Conservation (phyloP, 2,888 invertebrate species). For the Cotesia congregata region DNA sequence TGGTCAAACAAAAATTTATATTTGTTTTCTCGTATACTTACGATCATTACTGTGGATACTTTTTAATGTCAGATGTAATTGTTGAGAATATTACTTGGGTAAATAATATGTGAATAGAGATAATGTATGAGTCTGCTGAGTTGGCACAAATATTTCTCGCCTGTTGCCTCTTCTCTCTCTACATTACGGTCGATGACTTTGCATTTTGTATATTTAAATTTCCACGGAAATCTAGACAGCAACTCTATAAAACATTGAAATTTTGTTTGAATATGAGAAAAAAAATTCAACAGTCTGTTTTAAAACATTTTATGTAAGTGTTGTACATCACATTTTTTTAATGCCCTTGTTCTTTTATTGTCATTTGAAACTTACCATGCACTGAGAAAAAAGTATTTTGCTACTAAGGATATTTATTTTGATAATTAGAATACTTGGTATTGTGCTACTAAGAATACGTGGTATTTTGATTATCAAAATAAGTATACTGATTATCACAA, state of each 20-base stretch:
- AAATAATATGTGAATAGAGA: constrained; percentile 23
- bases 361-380: too few relatives aligned
- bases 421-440: too few relatives aligned
- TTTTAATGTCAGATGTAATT: background rate
- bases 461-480: too few relatives aligned
- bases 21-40: background rate
- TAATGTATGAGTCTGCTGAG: constrained; percentile 22
- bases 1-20: background rate
- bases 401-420: too few relatives aligned
- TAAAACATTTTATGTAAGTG: background rate
- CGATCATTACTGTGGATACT: background rate
- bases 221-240: background rate
- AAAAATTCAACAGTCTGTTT: background rate
- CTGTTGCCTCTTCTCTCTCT: constrained; percentile 27
- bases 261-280: background rate
- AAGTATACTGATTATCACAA: too few relatives aligned
- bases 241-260: background rate
- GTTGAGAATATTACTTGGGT: constrained; percentile 9
- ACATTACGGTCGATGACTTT: constrained; percentile 12
- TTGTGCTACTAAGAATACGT: too few relatives aligned
- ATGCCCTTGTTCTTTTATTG: too few relatives aligned
- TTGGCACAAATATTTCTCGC: constrained; percentile 34
- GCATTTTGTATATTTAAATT: constrained; percentile 6
- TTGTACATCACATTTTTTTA: too few relatives aligned
- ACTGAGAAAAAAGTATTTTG: too few relatives aligned